Base-by-base conservation (phyloP, 2,797 vertebrate species). In the Macrochelys suwanniensis region DNA sequence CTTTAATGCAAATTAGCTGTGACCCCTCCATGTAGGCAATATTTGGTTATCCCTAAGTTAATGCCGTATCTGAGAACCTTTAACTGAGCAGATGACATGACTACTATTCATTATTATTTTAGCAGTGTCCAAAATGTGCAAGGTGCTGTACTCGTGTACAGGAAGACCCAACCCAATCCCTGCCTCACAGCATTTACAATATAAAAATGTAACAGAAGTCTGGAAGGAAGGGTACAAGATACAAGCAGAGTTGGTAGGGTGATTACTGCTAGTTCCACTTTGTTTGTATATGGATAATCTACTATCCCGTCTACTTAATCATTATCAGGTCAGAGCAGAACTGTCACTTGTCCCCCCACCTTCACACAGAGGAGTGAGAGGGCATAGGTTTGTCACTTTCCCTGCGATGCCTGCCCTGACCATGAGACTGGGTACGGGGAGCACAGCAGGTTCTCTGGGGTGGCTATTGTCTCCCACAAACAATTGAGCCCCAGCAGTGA, bases 11-110 rank as follows among this genome's bases (percentile, higher is more conserved):
- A 81, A 16, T 25, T 42, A 76, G 21, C 6, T 45, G 42, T 26
- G 25, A 45, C 11, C 3, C 23, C 33, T 17, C 23, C 25, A 76
- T 26, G 15, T 4, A n/a, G 51, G 19, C n/a, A 13, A 9, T 49
- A 13, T 0, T 28, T 45, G 0, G 25, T 68, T 3, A 11, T 25
- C 21, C 71, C 51, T 1, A 3, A 80, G 5, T 74, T 85, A 9
- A 42, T 76, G 57, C 7, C 0, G 0, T 47, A 79, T 81, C 9
- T 56, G 5, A 28, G 37, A 76, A 16, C 47, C 65, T 45, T 45
- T 83, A 47, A 19, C 10, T 3, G 10, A 5, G 37, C 5, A 16
- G 4, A 8, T 71, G 71, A 42, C 77, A 88, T 84, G 11, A 3
- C 7, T 49, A 77, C 83, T 76, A 45, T 11, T 45, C 11, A 9